phyloP scores from a whole-genome alignment of 2,888 invertebrate genomes.

The Aproaerema taeniolella region DNA sequence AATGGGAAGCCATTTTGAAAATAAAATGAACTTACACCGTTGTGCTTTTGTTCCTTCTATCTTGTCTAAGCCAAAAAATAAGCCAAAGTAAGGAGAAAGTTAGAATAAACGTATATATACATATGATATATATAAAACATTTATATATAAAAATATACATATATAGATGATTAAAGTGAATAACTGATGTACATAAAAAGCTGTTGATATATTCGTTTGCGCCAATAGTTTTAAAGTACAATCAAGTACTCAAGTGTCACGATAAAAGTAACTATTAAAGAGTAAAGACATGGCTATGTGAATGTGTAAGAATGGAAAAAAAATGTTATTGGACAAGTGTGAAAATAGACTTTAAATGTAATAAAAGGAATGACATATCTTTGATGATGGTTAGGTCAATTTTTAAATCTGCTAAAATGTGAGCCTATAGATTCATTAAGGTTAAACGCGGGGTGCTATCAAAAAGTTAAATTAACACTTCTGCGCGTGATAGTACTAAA shows the following conservation, averaged over 20 bases:
- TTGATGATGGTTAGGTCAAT: conserved; percentile 39
- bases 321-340: conserved; percentile 26
- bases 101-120: no score
- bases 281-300: conserved; percentile 25
- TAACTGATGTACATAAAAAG: conserved; percentile 20
- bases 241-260: conserved; percentile 48
- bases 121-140: conserved; percentile 10
- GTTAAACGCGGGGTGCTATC: neutral
- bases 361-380: conserved; percentile 52
- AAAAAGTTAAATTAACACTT: no score
- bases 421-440: conserved; percentile 27
- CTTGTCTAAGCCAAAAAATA: conserved; percentile 61
- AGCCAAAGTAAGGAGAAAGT: conserved; percentile 59
- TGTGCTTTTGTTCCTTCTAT: conserved; percentile 31
- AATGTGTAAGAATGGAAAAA: conserved; percentile 23
- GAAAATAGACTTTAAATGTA: conserved; percentile 23
- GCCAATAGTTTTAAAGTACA: conserved; percentile 43
- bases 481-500: no score
- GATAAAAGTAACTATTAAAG: conserved; percentile 27
- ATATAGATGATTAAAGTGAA: conserved; percentile 23
- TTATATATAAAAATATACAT: conserved; percentile 16
- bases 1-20: neutral
- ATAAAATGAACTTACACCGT: neutral
- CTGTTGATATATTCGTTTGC: conserved; percentile 24
- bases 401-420: conserved; percentile 30